Evolutionary conservation across 2,888 invertebrate species (phyloP), one percentile per base, ranked within the genome.

Genomic region (Apamea crenata): DNA sequence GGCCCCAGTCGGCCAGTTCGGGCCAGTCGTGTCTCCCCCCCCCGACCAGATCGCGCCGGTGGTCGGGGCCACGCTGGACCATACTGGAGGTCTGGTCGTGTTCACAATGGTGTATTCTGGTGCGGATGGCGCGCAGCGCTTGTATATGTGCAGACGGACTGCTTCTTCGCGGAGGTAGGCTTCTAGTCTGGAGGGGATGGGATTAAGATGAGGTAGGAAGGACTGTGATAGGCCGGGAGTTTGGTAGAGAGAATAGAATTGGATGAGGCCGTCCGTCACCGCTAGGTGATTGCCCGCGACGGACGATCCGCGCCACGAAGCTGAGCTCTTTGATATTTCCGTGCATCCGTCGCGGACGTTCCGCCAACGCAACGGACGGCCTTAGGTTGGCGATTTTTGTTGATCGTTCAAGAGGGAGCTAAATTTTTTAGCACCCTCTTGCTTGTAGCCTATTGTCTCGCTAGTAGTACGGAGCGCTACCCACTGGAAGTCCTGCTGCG

Each of bases 401-500:
- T n/a, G 21, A 8, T 21, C 40, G 21, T n/a, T 71, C 56, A 12
- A n/a, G n/a, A n/a, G 7, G 14, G 14, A 29, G 16, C 14, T 7
- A 21, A 56, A 6, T 44, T 44, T 21, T 2, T 56, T 12, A 59
- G n/a, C 56, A n/a, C 56, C 56, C 56, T n/a, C 5, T n/a, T 59
- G n/a, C 56, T 56, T 56, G 10, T 7, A 56, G 56, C n/a, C 18
- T 18, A 29, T 21, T 2, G 44, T 18, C 18, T 12, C 21, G 29
- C 47, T 5, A 18, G 32, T 18, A 36, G 70, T n/a, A 1, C 25
- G 0, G 18, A 5, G 16, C 0, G 53, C 32, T 56, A 71, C 97
- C 97, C 90, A 98, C 98, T 98, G 98, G 95, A 99, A 98, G 97
- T 99, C 99, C 94, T 99, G 98, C 96, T 99, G 98, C 95, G 99